Percentiles rank a stretch among this genome's conserved stretches.
These are phyloP conservation scores for Xylocopa sonorina DNA, from an alignment of 1,140 invertebrate species.

Conservation along the genomic window DNA sequence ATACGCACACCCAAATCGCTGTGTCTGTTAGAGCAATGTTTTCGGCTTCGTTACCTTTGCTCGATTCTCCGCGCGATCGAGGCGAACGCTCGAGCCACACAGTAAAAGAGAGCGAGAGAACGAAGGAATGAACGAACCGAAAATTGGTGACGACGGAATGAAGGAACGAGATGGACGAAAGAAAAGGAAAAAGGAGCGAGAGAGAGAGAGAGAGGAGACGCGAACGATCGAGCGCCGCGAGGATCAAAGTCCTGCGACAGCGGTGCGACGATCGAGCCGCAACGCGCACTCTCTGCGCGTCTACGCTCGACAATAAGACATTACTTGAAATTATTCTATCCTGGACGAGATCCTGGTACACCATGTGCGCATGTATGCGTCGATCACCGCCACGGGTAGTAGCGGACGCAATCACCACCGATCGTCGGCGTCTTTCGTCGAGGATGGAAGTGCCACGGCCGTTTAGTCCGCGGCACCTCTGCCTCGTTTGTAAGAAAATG, in stretches of 20 bases:
- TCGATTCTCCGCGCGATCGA: background rate
- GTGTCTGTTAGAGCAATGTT: constrained; percentile 35
- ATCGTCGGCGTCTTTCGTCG: background rate
- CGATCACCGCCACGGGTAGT: background rate
- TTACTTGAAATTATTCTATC: background rate
- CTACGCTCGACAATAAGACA: constrained; percentile 10
- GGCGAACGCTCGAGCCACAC: background rate
- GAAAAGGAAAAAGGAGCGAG: background rate
- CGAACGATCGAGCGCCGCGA: constrained; percentile 4
- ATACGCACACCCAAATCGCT: constrained; percentile 46
- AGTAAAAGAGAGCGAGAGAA: background rate
- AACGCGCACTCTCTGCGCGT: constrained; percentile 3
- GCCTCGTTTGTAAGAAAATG: constrained; percentile 3
- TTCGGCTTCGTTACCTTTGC: constrained; percentile 27
- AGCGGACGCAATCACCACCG: background rate
- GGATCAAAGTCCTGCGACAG: background rate
- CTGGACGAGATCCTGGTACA: background rate
- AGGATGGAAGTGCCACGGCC: background rate
- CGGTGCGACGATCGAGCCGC: background rate
- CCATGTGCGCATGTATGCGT: background rate
- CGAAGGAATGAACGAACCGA: background rate
- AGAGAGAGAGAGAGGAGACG: background rate
- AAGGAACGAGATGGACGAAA: background rate
- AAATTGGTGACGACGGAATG: too few relatives aligned
- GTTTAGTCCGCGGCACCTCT: background rate